Base-by-base conservation (phyloP, 1,140 invertebrate genomes). In the Grapholita molesta region DNA sequence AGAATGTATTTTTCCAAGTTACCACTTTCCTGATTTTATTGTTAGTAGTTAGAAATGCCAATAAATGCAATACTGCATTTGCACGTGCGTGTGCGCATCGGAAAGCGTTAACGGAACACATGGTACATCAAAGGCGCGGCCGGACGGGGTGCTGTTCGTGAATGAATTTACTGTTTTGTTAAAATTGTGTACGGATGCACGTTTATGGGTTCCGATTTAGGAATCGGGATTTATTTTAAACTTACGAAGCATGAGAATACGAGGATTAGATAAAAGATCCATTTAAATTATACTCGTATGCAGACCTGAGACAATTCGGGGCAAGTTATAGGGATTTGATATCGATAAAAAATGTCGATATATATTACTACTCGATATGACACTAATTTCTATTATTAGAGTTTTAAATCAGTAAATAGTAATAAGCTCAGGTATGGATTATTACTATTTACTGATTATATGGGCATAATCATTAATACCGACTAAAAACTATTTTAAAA, bases 121-220 rank as follows among this genome's bases (percentile, higher is more conserved):
- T 78, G 77, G 77, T 69, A 70, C 72, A 78, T 78, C 74, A 78
- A 78, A 78, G 71, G 32, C 52, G 61, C 72, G 72, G 66, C 66
- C 72, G 72, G 75, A 76, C 69, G 70, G 52, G 42, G 53, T 64
- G 64, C 57, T 52, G 55, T 61, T 61, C 32, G 55, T 61, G 55
- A 61, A 61, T 28, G 55, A 61, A 61, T 61, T 28, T 61, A 61
- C 55, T 61, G 55, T 61, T 61, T 61, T 61, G 55, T 61, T 61
- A 30, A 28, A 61, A 61, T 61, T 61, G 30, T 61, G 55, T 61
- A 61, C 55, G 55, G 55, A 61, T 61, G 55, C 25, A 61, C 24
- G 55, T 25, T 61, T 61, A 61, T 61, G 55, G 25, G 55, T n/a
- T 15, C 55, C 24, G 55, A 61, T 28, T 61, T 30, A 21, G 24